Evolutionary conservation across 2,888 invertebrate species (phyloP).

Genomic region (Dicyrtomina minuta): DNA sequence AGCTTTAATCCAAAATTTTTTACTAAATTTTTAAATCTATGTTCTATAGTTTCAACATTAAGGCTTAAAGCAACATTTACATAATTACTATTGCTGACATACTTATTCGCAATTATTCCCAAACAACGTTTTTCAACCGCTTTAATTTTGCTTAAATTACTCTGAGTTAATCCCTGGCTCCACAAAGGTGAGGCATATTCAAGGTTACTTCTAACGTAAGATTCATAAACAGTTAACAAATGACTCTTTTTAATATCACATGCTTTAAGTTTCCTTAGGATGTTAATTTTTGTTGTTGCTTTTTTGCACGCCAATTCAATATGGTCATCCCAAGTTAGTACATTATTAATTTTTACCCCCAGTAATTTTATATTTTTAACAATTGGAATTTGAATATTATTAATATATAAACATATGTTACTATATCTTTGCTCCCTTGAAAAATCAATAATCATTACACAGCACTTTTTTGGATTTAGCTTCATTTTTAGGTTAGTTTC

Average conservation of each 20-base stretch:
- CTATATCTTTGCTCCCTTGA: not conserved
- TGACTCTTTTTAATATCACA: not conserved
- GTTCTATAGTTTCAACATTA: too few species aligned
- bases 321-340: not conserved
- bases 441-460: not conserved
- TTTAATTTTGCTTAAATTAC: too few species aligned
- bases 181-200: not conserved
- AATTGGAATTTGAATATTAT: not conserved
- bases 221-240: not conserved
- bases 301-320: not conserved
- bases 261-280: not conserved
- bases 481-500: not conserved
- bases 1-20: too few species aligned
- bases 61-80: too few species aligned
- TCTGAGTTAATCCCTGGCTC: too few species aligned
- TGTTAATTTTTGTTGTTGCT: not conserved
- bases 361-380: not conserved
- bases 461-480: not conserved
- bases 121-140: too few species aligned
- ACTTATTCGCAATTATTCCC: too few species aligned
- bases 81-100: too few species aligned
- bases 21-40: too few species aligned
- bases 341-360: not conserved
- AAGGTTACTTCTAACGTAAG: not conserved
- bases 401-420: not conserved